These are phyloP conservation scores for Drosophila tristis DNA, from an alignment of 1,140 invertebrate genomes.

Conservation along the genomic window DNA sequence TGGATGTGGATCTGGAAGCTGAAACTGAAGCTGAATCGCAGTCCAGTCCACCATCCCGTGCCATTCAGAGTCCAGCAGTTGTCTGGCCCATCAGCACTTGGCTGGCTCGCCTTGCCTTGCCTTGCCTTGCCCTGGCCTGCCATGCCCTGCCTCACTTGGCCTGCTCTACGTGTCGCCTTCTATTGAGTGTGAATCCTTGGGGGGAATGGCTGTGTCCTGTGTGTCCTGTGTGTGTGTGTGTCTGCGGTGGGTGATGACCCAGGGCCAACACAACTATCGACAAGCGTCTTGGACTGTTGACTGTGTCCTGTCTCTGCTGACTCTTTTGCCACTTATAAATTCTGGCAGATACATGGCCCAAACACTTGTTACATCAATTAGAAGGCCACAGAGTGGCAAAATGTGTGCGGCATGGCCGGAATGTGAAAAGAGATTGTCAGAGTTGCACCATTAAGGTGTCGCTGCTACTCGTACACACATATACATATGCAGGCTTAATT, in stretches of 20 bases:
- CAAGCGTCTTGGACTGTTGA: slow-evolving; percentile 74
- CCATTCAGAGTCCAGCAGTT: slow-evolving; percentile 35
- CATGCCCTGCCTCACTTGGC: slow-evolving; percentile 7
- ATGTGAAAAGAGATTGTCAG: slow-evolving; percentile 67
- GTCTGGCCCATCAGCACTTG: slow-evolving; percentile 78
- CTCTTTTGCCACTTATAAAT: slow-evolving; percentile 80
- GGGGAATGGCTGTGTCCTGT: slow-evolving; percentile 11
- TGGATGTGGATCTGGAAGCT: slow-evolving; percentile 15
- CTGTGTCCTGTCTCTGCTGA: slow-evolving; percentile 60
- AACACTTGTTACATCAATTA: slow-evolving; percentile 84
- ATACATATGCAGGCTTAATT: slow-evolving; percentile 46
- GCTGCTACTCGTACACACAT: slow-evolving; percentile 24
- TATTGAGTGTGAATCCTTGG: slow-evolving; percentile 74
- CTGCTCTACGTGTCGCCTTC: slow-evolving; percentile 63
- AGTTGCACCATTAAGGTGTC: slow-evolving; percentile 57
- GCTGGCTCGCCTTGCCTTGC: slow-evolving; percentile 9
- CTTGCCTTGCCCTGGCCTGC: not conserved
- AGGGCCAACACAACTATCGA: slow-evolving; percentile 74
- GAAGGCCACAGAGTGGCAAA: slow-evolving; percentile 70
- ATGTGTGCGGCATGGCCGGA: slow-evolving; percentile 42
- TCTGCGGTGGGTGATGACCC: slow-evolving; percentile 55
- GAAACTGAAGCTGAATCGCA: slow-evolving; percentile 30
- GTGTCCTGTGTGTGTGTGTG: not conserved
- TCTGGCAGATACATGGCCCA: slow-evolving; percentile 80
- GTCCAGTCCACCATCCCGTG: slow-evolving; percentile 17